phyloP scores from a whole-genome alignment of 1,140 invertebrate genomes.

The Dendrolimus punctatus region DNA sequence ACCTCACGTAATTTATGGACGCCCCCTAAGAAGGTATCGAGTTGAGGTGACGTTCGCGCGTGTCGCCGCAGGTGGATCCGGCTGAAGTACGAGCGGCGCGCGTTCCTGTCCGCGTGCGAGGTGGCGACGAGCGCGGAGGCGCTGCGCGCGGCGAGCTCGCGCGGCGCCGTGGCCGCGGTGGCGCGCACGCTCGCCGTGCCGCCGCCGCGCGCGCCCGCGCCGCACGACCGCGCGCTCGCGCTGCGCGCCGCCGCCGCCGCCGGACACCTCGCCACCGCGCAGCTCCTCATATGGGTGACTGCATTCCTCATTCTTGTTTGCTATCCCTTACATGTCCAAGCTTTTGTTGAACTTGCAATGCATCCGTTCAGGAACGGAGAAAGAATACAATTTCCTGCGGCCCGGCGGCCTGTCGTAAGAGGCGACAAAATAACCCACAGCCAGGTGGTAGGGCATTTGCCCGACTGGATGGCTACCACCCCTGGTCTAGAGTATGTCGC shows the following conservation, averaged over 20 bases:
- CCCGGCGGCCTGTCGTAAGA: too few relatives aligned
- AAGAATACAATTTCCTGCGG: too few relatives aligned
- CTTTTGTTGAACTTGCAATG: too few relatives aligned
- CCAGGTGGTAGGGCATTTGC: too few relatives aligned
- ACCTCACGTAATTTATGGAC: too few relatives aligned
- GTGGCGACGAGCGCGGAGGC: slow-evolving; percentile 19
- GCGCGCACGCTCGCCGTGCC: slow-evolving; percentile 35
- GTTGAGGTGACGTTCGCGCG: too few relatives aligned
- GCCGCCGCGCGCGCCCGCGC: slow-evolving; percentile 54
- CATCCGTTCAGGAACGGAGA: too few relatives aligned
- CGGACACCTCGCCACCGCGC: slow-evolving; percentile 91
- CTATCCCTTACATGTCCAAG: too few relatives aligned
- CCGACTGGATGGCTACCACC: too few relatives aligned
- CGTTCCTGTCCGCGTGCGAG: slow-evolving; percentile 33
- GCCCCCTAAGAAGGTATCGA: too few relatives aligned
- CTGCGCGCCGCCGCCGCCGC: slow-evolving; percentile 92
- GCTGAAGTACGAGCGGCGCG: slow-evolving; percentile 54
- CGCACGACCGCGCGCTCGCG: slow-evolving; percentile 58
- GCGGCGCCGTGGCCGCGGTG: slow-evolving; percentile 31
- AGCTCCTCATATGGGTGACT: slow-evolving; percentile 94
- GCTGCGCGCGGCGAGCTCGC: slow-evolving; percentile 30
- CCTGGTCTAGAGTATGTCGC: too few relatives aligned
- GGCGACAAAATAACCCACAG: too few relatives aligned
- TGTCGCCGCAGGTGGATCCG: slow-evolving; percentile 64
- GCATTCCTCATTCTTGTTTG: neutral